Evolutionary conservation across 2,797 vertebrate species (phyloP), one percentile per base, ranked within the genome.

Genomic region (Crax fasciolata): DNA sequence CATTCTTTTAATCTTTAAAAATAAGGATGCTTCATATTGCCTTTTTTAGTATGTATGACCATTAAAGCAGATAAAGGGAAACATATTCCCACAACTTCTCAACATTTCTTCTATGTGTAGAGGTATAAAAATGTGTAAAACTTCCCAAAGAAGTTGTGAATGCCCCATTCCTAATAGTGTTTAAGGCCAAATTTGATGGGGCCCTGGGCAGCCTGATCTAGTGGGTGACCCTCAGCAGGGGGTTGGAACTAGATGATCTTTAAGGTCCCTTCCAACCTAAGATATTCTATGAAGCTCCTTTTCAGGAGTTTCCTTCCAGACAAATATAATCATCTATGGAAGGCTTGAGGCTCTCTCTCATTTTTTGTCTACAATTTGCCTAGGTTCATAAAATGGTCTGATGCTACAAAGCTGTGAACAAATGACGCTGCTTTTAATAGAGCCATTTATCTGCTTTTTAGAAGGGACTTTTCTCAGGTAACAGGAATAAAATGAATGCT

Each of bases 401-500:
- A 95, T 95, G 92, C 51, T 95, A 84, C 87, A 95, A 86, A 91
- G 80, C 88, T 95, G 76, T 77, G 95, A 97, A 95, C 67, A 96
- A 97, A 96, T 79, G 95, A 93, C 74, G 85, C 43, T 7, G 43
- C 91, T 97, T 97, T 98, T 96, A 97, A 98, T 88, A 97, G 90
- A 97, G 87, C 89, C 94, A 97, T 98, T 97, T 96, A 96, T 97
- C 96, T 96, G 91, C 82, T 97, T 97, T 96, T 92, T 84, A 95
- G 95, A 97, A 97, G 95, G 97, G 97, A 97, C n/a, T 73, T 80
- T 93, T 96, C 94, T 96, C 87, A 83, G 89, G 96, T 97, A 98
- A 97, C 97, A 97, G 96, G 95, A 97, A 97, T 96, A 95, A 98
- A 98, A 98, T 97, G 94, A 97, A 97, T 95, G 95, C 95, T 97